These are phyloP conservation scores for Onchidella celtica DNA, from an alignment of 2,888 invertebrate species.

Conservation along the genomic window DNA sequence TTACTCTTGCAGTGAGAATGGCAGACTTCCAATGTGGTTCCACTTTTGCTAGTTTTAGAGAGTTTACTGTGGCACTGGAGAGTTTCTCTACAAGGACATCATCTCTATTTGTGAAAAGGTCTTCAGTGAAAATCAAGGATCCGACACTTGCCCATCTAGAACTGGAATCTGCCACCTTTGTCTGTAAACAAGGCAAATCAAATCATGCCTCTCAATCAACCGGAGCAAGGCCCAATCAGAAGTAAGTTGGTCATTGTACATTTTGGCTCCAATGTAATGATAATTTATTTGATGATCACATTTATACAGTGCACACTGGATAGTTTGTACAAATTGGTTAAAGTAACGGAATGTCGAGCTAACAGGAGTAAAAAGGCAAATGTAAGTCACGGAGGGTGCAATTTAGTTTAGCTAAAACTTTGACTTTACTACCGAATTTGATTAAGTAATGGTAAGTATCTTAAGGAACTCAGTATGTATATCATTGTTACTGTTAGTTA, in stretches of 20 bases:
- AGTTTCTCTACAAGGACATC: constrained; percentile 4
- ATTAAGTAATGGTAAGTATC: too few relatives aligned
- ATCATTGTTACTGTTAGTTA: too few relatives aligned
- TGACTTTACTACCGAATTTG: too few relatives aligned
- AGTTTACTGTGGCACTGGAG: not conserved
- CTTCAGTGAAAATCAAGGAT: constrained; percentile 7
- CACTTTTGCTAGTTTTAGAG: not conserved
- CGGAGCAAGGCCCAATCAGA: constrained; percentile 20
- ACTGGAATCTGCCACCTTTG: constrained; percentile 12
- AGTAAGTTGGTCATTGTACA: not conserved
- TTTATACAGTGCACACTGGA: too few relatives aligned
- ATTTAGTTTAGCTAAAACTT: too few relatives aligned
- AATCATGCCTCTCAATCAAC: not conserved
- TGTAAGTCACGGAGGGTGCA: too few relatives aligned
- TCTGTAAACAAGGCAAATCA: constrained; percentile 16
- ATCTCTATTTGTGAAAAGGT: constrained; percentile 1
- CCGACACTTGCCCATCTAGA: constrained; percentile 5
- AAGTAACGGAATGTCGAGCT: too few relatives aligned
- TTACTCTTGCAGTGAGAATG: not conserved
- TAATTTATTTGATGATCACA: too few relatives aligned
- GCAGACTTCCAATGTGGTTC: constrained; percentile 12
- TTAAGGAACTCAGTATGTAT: too few relatives aligned
- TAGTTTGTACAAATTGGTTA: too few relatives aligned
- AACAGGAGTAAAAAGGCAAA: too few relatives aligned
- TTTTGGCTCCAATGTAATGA: too few relatives aligned